Base-by-base conservation (phyloP, 2,888 invertebrate genomes). In the Cyclophora albipunctata region DNA sequence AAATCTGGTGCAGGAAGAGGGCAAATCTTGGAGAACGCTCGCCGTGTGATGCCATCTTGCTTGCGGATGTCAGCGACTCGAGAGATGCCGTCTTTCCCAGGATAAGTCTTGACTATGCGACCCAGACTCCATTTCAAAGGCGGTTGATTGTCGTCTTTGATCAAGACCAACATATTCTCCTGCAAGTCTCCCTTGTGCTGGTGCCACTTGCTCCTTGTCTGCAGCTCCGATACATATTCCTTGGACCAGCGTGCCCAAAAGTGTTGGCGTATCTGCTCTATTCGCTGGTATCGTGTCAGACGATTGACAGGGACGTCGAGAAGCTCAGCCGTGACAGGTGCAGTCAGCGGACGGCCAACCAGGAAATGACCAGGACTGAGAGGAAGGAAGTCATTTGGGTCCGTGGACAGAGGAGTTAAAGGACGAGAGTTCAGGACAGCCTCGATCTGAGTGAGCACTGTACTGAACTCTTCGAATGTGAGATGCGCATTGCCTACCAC, bases 371-470 rank as follows among this genome's bases (percentile, higher is more conserved):
- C 60, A 41, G 60, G 62, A 33, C 60, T 46, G 5, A 63, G 48
- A 45, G 53, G 49, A 3, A 51, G 54, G 45, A 56, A 47, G 40
- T 64, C 60, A 42, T 60, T 40, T 43, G 60, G 59, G 41, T 42
- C 49, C 5, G 58, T 54, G 3, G 60, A 61, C n/a, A 64, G 5
- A 7, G 62, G 62, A 45, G 50, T 57, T 42, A 64, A 48, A 33
- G 61, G 64, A 37, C 62, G 59, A n/a, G 57, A 57, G 41, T 60
- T 64, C 3, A 61, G 46, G 20, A 59, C 55, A 3, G 61, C 54
- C 45, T 60, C 60, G 42, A 63, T 54, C 49, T 60, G 57, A 34
- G 57, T 42, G 47, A 55, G 57, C 5, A 58, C 45, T 4, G 57
- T 59, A 3, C 47, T 7, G 41, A 59, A 45, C 44, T 59, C 58